A percentile compares a stretch with the other conserved stretches of the same genome.
These are phyloP conservation scores for Gallinago undulata DNA, from an alignment of 2,113 vertebrate genomes.

Conservation along the genomic window DNA sequence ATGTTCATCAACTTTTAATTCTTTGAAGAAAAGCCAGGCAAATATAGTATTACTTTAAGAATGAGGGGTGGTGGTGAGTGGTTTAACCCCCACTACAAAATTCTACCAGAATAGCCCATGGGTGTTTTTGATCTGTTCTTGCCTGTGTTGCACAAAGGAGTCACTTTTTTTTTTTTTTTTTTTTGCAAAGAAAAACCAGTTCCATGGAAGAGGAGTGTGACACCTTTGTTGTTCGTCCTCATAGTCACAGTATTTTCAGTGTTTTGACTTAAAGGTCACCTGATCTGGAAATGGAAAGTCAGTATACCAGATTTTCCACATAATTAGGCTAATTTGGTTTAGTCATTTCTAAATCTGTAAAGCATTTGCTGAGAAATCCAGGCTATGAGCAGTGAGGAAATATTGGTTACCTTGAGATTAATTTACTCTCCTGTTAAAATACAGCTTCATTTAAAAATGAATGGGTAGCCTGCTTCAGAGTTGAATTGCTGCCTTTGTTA, in stretches of 20 bases:
- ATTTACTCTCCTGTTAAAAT: constrained; percentile 26
- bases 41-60: background rate
- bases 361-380: background rate
- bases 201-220: rapidly evolving
- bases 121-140: background rate
- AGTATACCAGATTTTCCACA: background rate
- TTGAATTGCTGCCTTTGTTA: background rate
- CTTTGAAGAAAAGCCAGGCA: background rate
- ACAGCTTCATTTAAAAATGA: background rate
- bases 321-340: background rate
- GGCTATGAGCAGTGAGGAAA: background rate
- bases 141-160: background rate
- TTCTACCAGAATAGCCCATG: background rate
- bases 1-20: background rate
- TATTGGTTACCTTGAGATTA: background rate
- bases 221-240: background rate
- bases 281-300: background rate
- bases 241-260: background rate
- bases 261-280: background rate
- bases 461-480: background rate
- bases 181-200: background rate
- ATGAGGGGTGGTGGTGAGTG: background rate
- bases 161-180: background rate
- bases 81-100: background rate
- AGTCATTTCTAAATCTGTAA: background rate